Evolutionary conservation across 2,113 vertebrate species (phyloP), one percentile per base, ranked within the genome.

Genomic region (Neoarius graeffei): DNA sequence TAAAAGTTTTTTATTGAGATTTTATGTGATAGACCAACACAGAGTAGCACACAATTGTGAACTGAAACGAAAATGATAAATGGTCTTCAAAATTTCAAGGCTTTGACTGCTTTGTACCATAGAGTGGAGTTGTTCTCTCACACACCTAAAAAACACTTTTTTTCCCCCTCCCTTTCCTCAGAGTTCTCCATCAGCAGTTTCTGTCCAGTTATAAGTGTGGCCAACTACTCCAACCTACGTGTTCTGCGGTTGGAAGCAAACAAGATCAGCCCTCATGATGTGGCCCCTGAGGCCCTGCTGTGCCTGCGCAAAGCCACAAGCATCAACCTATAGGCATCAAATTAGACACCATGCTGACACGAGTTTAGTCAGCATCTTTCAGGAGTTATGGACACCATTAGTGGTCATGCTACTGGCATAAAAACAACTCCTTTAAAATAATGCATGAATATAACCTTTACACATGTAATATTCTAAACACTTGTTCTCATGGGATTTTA

Each of bases 201-300:
- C 95, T 99, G 98, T 89, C 95, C 94, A 20, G 93, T 95, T 13
- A 93, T 96, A 66, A 96, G 97, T 82, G 95, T 95, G 23, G 76
- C 86, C 6, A 96, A 95, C 91, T 99, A 96, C 89, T 99, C 98
- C 88, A 97, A 90, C 89, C 94, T 99, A 88, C 97, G 93, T 88
- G 96, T 99, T 85, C 92, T 99, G 90, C 96, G 97, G 3, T 91
- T 99, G 94, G 98, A 99, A 88, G 97, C 96, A 86, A 99, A 99
- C 84, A 93, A 93, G 27, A 94, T 99, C 64, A 96, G 92, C 0
- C 94, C 95, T 50, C 93, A 90, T 84, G 96, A 95, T 84, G 94
- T 99, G 90, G 97, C 97, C 0, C 92, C 94, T 8, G 96, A 99
- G 84, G 96, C 96, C 90, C 96, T 96, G 76, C 97, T 97, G 89